A percentile compares a stretch with the other conserved stretches of the same genome.
Conservation (phyloP, 2,113 vertebrate species). For the Phalacrocorax carbo region DNA sequence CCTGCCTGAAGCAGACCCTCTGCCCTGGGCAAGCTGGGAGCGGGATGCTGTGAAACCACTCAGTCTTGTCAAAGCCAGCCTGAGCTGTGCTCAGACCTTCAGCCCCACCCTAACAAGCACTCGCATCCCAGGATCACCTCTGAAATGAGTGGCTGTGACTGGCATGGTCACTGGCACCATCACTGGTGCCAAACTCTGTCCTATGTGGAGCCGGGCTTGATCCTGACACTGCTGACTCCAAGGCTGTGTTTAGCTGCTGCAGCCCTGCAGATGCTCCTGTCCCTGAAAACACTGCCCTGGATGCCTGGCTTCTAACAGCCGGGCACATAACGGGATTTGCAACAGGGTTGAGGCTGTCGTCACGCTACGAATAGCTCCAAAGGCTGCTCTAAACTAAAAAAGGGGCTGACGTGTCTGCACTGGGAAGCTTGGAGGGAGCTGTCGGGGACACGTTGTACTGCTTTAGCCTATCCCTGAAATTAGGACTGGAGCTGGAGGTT, state of each 20-base stretch:
- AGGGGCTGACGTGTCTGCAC: not conserved
- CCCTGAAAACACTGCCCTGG: not conserved
- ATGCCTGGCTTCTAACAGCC: not conserved
- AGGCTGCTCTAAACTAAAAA: not conserved
- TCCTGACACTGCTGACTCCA: not conserved
- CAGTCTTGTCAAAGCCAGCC: not conserved
- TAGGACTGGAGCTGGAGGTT: not conserved
- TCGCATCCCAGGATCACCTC: not conserved
- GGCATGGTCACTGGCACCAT: rapidly evolving
- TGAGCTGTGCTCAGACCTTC: not conserved
- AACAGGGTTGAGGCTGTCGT: not conserved
- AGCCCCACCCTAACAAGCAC: not conserved
- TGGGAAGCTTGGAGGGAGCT: not conserved
- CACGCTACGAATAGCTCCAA: not conserved
- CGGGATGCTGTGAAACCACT: not conserved
- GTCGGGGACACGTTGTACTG: not conserved
- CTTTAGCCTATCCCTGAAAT: not conserved
- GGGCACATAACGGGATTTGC: not conserved
- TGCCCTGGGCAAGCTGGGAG: not conserved
- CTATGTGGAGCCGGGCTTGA: not conserved
- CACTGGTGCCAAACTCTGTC: not conserved
- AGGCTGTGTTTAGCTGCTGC: not conserved
- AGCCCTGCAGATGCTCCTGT: rapidly evolving
- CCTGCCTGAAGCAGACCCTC: not conserved
- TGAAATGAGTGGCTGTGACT: not conserved